Percentiles rank a stretch among this genome's conserved stretches.
phyloP scores from a whole-genome alignment of 1,140 invertebrate species.

The Akabosia matsudoensis region DNA sequence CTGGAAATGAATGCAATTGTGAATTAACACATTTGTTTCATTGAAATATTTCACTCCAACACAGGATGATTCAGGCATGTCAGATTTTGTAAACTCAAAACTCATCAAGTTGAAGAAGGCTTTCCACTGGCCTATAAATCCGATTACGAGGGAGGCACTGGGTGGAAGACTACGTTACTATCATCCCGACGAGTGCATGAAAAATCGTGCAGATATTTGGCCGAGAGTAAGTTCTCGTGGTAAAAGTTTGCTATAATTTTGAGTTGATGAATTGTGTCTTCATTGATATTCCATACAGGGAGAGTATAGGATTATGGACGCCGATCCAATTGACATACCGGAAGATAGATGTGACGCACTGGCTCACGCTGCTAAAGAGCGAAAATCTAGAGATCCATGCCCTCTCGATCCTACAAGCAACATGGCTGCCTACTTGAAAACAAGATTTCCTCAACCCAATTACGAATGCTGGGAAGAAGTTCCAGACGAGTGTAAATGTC shows the following conservation, averaged over 20 bases:
- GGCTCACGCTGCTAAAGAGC: constrained; percentile 25
- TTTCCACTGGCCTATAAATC: constrained; percentile 41
- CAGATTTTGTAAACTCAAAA: neutral
- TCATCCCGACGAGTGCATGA: constrained; percentile 23
- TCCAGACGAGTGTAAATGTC: constrained; percentile 11
- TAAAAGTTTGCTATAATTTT: neutral
- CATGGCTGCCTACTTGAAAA: constrained; percentile 36
- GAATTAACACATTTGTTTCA: too few species aligned
- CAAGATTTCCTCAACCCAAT: constrained; percentile 35
- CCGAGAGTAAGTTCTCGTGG: constrained; percentile 33
- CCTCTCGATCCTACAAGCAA: constrained; percentile 20
- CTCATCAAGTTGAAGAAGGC: constrained; percentile 41
- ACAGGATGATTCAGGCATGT: neutral
- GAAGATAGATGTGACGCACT: constrained; percentile 35
- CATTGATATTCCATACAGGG: constrained; percentile 24
- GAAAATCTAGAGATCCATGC: neutral
- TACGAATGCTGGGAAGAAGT: constrained; percentile 46
- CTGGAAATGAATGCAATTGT: neutral
- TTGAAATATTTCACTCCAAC: neutral
- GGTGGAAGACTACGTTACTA: constrained; percentile 35
- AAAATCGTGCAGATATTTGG: constrained; percentile 35
- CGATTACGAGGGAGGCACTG: constrained; percentile 38
- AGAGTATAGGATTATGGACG: constrained; percentile 31
- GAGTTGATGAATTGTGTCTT: neutral
- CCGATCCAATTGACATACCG: constrained; percentile 37